Conservation (phyloP, 2,888 invertebrate genomes). For the Phortica okadai region DNA sequence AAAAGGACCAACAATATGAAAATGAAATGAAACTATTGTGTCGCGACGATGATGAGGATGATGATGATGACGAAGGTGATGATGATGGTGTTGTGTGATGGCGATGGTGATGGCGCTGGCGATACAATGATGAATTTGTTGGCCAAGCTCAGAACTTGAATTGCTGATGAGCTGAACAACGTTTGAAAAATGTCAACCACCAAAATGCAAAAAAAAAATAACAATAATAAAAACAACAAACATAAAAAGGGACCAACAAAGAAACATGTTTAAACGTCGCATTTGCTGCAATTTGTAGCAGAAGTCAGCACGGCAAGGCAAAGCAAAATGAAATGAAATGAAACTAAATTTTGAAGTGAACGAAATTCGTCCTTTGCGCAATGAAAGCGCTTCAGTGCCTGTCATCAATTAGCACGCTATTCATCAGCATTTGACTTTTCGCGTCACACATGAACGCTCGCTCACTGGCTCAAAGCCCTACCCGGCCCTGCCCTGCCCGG, state of each 20-base stretch:
- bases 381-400: constrained; percentile 56
- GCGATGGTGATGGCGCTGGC: constrained; percentile 47
- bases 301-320: too few relatives aligned
- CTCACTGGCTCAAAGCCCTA: neutral
- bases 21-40: constrained; percentile 6
- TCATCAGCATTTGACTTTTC: constrained; percentile 66
- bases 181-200: constrained; percentile 43
- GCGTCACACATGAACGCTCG: constrained; percentile 46
- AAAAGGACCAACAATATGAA: constrained; percentile 14
- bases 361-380: neutral
- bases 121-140: constrained; percentile 43
- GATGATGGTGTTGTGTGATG: constrained; percentile 18
- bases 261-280: constrained; percentile 11
- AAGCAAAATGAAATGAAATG: too few relatives aligned
- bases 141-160: constrained; percentile 36
- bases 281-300: constrained; percentile 16
- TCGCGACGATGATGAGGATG: constrained; percentile 22
- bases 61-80: constrained; percentile 38
- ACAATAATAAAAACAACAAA: constrained; percentile 44
- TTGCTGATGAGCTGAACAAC: constrained; percentile 21
- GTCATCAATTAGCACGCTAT: constrained; percentile 76
- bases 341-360: neutral
- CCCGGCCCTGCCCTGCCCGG: neutral
- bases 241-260: neutral
- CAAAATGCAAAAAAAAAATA: constrained; percentile 46